A percentile compares a stretch with the other conserved stretches of the same genome.
phyloP scores from a whole-genome alignment of 2,113 vertebrate genomes.

The Corvus moneduloides region DNA sequence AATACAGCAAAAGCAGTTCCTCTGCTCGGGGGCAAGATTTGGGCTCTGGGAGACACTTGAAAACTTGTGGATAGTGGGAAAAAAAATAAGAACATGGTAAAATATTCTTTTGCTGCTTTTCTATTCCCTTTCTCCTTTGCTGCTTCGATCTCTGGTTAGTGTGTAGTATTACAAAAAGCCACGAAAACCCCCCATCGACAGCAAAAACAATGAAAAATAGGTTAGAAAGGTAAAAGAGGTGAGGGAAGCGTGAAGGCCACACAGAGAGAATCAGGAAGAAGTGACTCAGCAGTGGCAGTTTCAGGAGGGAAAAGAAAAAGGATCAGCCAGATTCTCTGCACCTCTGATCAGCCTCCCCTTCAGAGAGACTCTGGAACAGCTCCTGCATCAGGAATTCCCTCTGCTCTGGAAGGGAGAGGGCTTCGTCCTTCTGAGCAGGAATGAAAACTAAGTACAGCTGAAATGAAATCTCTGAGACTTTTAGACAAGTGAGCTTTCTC shows the following conservation, averaged over 20 bases:
- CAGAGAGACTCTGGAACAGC: not conserved
- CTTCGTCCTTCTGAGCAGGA: not conserved
- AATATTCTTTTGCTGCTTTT: not conserved
- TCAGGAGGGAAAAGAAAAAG: not conserved
- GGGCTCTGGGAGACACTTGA: not conserved
- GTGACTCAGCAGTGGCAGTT: not conserved
- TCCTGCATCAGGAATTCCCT: not conserved
- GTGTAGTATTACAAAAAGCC: not conserved
- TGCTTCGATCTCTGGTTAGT: not conserved
- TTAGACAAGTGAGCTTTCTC: not conserved
- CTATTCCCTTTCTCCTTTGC: not conserved
- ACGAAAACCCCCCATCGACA: not conserved
- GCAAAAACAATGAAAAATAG: not conserved
- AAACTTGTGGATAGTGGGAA: not conserved
- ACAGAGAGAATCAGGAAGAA: not conserved
- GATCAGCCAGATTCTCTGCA: not conserved
- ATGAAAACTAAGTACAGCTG: not conserved
- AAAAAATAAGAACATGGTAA: not conserved
- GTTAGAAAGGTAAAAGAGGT: not conserved
- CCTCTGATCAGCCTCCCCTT: not conserved
- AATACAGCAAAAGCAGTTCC: not conserved
- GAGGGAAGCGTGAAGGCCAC: not conserved
- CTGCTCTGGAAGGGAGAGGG: not conserved
- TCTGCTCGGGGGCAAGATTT: not conserved
- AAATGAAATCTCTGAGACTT: not conserved